These are phyloP conservation scores for Conops quadrifasciatus DNA, from an alignment of 2,888 invertebrate species.

Conservation along the genomic window DNA sequence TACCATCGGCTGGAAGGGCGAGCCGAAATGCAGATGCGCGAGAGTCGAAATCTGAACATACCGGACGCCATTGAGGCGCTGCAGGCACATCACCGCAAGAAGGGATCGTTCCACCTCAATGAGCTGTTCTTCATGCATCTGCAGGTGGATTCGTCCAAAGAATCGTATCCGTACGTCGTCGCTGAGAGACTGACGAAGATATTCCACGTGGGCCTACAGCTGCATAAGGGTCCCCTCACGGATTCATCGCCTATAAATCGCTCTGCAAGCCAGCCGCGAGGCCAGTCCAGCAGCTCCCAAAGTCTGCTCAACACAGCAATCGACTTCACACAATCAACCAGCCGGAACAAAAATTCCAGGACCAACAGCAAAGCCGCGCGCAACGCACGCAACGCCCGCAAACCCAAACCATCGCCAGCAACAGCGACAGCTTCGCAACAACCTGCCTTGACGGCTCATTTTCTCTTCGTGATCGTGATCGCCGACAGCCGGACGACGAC, in stretches of 20 bases:
- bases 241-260: not conserved
- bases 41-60: constrained; percentile 67
- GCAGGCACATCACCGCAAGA: constrained; percentile 49
- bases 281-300: not conserved
- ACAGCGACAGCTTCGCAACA: not conserved
- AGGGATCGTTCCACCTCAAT: constrained; percentile 49
- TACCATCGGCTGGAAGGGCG: constrained; percentile 65
- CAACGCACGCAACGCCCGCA: not conserved
- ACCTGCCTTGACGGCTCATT: constrained; percentile 14
- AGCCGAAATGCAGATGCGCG: constrained; percentile 49
- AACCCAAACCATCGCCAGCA: not conserved
- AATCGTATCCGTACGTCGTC: constrained; percentile 52
- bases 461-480: constrained; percentile 56
- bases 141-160: constrained; percentile 53
- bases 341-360: not conserved
- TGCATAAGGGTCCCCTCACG: constrained; percentile 47
- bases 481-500: constrained; percentile 58
- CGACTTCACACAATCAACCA: not conserved
- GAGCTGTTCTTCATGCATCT: constrained; percentile 61
- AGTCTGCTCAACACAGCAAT: not conserved
- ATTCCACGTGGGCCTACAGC: constrained; percentile 54
- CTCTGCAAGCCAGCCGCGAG: not conserved
- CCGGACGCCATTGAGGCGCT: constrained; percentile 68
- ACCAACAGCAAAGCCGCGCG: not conserved
- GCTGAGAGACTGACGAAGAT: constrained; percentile 53